These are phyloP conservation scores for Camponotus pennsylvanicus DNA, from an alignment of 1,140 invertebrate species.

Conservation along the genomic window DNA sequence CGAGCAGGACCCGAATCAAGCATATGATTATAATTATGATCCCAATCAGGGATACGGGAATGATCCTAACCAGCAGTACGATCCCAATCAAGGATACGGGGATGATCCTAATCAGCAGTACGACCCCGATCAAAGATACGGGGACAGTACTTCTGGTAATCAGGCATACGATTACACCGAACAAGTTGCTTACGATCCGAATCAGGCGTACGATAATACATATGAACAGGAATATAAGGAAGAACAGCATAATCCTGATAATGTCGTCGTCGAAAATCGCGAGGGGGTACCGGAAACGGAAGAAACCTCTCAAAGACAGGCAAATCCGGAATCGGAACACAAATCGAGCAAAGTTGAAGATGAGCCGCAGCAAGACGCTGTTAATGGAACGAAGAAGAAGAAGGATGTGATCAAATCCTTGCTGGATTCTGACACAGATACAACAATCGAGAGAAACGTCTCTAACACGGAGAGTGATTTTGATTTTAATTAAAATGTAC, in stretches of 20 bases:
- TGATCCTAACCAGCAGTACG: constrained; percentile 37
- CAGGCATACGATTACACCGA: constrained; percentile 35
- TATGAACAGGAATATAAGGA: constrained; percentile 17
- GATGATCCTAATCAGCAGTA: constrained; percentile 27
- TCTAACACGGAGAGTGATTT: constrained; percentile 85
- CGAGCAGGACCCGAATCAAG: constrained; percentile 61
- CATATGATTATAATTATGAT: constrained; percentile 61
- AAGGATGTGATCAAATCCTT: constrained; percentile 79
- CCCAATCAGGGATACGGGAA: constrained; percentile 35
- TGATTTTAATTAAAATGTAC: constrained; percentile 81
- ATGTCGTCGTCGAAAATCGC: neutral
- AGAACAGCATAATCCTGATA: constrained; percentile 9
- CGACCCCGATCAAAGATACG: constrained; percentile 69
- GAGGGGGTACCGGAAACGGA: neutral
- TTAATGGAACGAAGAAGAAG: constrained; percentile 62
- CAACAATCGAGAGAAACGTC: constrained; percentile 82
- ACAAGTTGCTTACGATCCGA: constrained; percentile 50
- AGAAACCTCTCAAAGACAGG: neutral
- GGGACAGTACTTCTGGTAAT: constrained; percentile 54
- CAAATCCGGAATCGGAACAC: neutral
- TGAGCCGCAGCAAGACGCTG: constrained; percentile 22
- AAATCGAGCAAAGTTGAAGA: neutral
- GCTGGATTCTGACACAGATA: constrained; percentile 83
- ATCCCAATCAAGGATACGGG: constrained; percentile 68
- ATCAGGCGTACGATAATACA: constrained; percentile 54